Percentiles rank a stretch among this genome's conserved stretches.
These are phyloP conservation scores for Aeoliscus strigatus DNA, from an alignment of 2,797 vertebrate genomes.

Conservation along the genomic window DNA sequence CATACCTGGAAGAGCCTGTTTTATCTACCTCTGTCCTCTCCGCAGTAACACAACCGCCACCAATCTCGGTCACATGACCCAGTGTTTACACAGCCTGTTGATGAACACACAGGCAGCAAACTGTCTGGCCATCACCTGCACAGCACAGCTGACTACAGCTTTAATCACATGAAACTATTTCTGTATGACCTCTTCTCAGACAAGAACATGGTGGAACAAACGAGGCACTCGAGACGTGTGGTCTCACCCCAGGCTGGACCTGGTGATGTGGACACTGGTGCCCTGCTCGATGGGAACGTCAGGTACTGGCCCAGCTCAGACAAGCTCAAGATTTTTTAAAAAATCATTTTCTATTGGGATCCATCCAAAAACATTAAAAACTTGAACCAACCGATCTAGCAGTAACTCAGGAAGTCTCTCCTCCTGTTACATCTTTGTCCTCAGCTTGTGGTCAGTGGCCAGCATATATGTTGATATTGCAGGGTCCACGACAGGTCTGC, in stretches of 20 bases:
- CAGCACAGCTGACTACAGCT: too few species aligned
- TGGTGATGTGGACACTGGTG: conserved; percentile 53
- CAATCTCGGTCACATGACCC: conserved; percentile 63
- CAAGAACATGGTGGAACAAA: conserved; percentile 73
- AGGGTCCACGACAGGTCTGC: conserved; percentile 61
- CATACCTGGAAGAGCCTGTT: conserved; percentile 43
- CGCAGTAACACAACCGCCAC: conserved; percentile 49
- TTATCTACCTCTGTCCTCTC: conserved; percentile 32
- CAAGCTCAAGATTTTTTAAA: too few species aligned
- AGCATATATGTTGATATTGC: background rate
- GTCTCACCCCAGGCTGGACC: conserved; percentile 73
- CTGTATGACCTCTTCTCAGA: conserved; percentile 41
- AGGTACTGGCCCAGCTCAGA: conserved; percentile 56
- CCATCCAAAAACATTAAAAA: too few species aligned
- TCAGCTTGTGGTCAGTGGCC: too few species aligned
- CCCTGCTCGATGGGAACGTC: conserved; percentile 40
- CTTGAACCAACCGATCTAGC: too few species aligned
- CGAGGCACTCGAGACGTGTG: conserved; percentile 35
- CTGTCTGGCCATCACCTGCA: too few species aligned
- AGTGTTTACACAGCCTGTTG: conserved; percentile 70
- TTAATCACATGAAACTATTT: background rate
- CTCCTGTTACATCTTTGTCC: background rate
- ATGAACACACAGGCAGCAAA: conserved; percentile 22
- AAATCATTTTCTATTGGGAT: too few species aligned
- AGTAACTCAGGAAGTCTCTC: background rate